These are phyloP conservation scores for Lasioglossum leucozonium DNA, from an alignment of 2,888 invertebrate genomes.

Conservation along the genomic window DNA sequence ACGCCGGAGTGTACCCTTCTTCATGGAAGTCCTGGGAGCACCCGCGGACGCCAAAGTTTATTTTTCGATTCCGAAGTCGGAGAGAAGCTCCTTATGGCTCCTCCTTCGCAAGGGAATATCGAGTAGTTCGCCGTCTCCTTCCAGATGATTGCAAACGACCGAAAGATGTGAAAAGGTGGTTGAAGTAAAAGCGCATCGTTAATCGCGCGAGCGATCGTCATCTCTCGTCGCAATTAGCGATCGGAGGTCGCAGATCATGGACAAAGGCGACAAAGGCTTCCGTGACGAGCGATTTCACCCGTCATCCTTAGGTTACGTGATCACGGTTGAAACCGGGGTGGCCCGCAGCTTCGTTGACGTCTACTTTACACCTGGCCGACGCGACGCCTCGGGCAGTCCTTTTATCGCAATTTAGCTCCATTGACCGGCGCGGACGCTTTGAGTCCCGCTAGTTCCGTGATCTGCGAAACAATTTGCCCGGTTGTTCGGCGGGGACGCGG, in stretches of 20 bases:
- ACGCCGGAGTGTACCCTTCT: conserved; percentile 60
- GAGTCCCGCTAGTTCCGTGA: conserved; percentile 8
- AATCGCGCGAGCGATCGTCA: no score
- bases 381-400: conserved; percentile 35
- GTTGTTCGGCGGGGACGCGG: conserved; percentile 43
- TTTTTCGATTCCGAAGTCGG: conserved; percentile 63
- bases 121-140: not conserved
- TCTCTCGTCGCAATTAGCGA: not conserved
- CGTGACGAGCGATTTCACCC: not conserved
- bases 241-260: not conserved
- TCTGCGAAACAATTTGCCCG: conserved; percentile 62
- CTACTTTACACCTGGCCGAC: conserved; percentile 71
- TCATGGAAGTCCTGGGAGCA: conserved; percentile 67
- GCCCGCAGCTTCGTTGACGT: conserved; percentile 52
- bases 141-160: not conserved
- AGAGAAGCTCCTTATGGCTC: conserved; percentile 37
- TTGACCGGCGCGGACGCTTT: conserved; percentile 58
- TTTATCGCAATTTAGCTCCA: conserved; percentile 71
- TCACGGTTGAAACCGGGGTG: not conserved
- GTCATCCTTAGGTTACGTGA: conserved; percentile 6
- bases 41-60: conserved; percentile 58
- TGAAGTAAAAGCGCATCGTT: no score
- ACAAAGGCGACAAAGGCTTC: not conserved
- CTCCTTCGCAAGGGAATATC: not conserved
- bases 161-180: no score